These are phyloP conservation scores for Desoria tigrina DNA, from an alignment of 2,888 invertebrate genomes.

Conservation along the genomic window DNA sequence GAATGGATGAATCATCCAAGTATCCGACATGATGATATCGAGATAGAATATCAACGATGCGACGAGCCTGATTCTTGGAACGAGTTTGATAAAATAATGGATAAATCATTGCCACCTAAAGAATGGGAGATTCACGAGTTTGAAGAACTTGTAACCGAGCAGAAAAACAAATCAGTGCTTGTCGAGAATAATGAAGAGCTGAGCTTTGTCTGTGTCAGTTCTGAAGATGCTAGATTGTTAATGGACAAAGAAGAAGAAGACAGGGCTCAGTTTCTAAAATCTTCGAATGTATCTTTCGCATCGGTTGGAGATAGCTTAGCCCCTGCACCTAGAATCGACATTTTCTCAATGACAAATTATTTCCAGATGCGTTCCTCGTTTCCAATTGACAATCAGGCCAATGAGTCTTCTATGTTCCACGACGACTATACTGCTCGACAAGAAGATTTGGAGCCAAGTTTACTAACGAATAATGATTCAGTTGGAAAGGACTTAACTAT, in stretches of 20 bases:
- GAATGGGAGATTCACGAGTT: conserved; percentile 22
- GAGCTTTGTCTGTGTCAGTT: conserved; percentile 19
- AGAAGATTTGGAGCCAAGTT: not conserved
- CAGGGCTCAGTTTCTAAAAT: conserved; percentile 34
- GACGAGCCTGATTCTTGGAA: conserved; percentile 27
- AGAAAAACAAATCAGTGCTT: conserved; percentile 10
- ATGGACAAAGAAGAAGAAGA: conserved; percentile 37
- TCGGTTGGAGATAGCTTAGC: not conserved
- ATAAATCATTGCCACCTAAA: conserved; percentile 7
- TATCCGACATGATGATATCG: too few species aligned
- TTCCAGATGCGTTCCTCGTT: conserved; percentile 36
- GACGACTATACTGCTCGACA: not conserved
- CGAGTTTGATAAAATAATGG: conserved; percentile 34
- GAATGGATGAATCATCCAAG: too few species aligned
- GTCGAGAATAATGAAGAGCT: conserved; percentile 19
- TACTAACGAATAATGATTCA: not conserved
- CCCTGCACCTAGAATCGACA: not conserved
- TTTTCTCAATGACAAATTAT: conserved; percentile 29
- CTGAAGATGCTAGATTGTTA: conserved; percentile 31
- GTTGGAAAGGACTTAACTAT: not conserved
- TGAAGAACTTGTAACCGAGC: conserved; percentile 22
- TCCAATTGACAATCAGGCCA: conserved; percentile 29
- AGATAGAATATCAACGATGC: not conserved
- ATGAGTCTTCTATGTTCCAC: conserved; percentile 28
- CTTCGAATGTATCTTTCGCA: conserved; percentile 26